Base-by-base conservation (phyloP, 2,113 vertebrate species). In the Pao palembangensis region DNA sequence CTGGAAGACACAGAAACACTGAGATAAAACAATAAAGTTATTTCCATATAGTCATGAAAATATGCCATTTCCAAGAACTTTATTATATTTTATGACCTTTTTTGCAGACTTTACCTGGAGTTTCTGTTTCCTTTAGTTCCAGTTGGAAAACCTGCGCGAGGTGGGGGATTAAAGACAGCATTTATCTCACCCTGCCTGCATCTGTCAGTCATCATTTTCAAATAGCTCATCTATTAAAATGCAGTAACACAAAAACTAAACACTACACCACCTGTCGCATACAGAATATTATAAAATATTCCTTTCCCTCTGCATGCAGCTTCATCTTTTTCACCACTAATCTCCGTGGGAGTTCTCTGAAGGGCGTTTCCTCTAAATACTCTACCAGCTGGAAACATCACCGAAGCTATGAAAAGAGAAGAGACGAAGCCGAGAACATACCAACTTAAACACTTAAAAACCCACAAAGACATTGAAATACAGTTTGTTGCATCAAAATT, bases 91-190 rank as follows among this genome's bases (percentile, higher is more conserved):
- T 38, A 38, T 12, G 1, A 12, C 8, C 3, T 12, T 38, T 38
- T n/a, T 38, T 5, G 0, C 4, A 1, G 10, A 4, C 0, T 42
- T 69, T 90, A 93, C 96, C 94, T 88, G 92, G 75, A 20, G 92
- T 88, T 8, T 90, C 80, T 0, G 95, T 97, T 86, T 99, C 96
- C 71, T 95, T 98, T 5, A 98, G 55, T 52, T 95, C 91, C 74
- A 98, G 78, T 1, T 91, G 84, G 6, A 88, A 64, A 63, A 83
- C 81, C 28, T 90, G 89, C 4, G 92, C 91, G 38, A 95, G 93
- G 63, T 93, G 84, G 78, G 95, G 82, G 28, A 99, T 85, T n/a
- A 95, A 87, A 28, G 93, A 91, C 1, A 96, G 94, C 80, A 8
- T 97, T 88, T 2, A 87, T 82, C 12, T 82, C 63, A 8, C 93